Evolutionary conservation across 2,888 invertebrate genomes (phyloP).

Genomic region (Danaus chrysippus): DNA sequence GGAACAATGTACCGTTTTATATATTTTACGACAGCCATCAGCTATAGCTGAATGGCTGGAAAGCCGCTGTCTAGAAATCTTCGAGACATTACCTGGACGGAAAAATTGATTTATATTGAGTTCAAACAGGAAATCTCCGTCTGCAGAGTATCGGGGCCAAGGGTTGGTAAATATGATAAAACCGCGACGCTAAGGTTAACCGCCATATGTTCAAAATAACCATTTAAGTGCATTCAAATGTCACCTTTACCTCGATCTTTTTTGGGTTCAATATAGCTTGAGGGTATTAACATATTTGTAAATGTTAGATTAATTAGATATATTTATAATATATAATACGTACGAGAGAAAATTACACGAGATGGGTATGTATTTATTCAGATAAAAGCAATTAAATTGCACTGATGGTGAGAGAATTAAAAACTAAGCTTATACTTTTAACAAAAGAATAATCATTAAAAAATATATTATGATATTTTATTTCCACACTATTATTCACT

Average conservation of each 20-base stretch:
- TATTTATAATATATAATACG: too few relatives aligned
- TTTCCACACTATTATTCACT: too few relatives aligned
- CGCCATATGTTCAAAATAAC: slow-evolving; percentile 51
- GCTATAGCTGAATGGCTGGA: not conserved
- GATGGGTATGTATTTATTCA: too few relatives aligned
- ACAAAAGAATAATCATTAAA: too few relatives aligned
- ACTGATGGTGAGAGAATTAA: too few relatives aligned
- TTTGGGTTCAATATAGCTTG: slow-evolving; percentile 2
- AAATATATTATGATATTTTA: too few relatives aligned
- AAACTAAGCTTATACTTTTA: too few relatives aligned
- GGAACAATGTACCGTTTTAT: too few relatives aligned
- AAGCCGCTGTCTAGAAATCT: not conserved
- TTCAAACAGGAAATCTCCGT: slow-evolving; percentile 18
- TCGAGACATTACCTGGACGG: not conserved
- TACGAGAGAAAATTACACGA: too few relatives aligned
- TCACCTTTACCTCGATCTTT: slow-evolving; percentile 1
- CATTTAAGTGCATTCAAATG: slow-evolving; percentile 18
- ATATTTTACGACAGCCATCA: not conserved
- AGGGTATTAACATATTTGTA: not conserved
- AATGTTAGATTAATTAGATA: too few relatives aligned
- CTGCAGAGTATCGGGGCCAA: slow-evolving; percentile 25
- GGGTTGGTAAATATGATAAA: slow-evolving; percentile 34
- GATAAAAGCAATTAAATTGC: too few relatives aligned
- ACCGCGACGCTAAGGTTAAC: slow-evolving; percentile 58
- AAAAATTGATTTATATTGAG: slow-evolving; percentile 1